phyloP scores from a whole-genome alignment of 2,888 invertebrate genomes.

The Ganaspis brasiliensis region DNA sequence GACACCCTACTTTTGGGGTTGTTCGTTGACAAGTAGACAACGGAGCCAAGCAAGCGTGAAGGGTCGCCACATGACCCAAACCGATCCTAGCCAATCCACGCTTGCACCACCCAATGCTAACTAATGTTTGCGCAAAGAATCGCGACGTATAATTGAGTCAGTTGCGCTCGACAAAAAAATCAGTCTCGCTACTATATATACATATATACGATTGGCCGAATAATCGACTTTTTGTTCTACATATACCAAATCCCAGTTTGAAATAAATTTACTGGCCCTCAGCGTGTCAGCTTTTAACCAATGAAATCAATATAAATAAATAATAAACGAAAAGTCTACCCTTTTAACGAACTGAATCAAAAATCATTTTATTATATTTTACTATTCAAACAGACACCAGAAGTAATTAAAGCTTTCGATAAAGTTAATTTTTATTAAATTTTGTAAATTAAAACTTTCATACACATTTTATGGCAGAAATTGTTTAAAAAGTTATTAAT shows the following conservation, averaged over 20 bases:
- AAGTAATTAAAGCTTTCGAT: no score
- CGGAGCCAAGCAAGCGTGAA: conserved; percentile 77
- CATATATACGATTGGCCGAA: conserved; percentile 45
- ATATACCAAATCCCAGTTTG: neutral
- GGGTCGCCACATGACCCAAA: conserved; percentile 75
- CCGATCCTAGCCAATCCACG: conserved; percentile 73
- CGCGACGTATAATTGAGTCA: conserved; percentile 77
- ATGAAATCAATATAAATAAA: no score
- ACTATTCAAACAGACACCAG: no score
- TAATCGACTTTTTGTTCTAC: conserved; percentile 57
- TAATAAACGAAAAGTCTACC: no score
- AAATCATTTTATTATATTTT: no score
- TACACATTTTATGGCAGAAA: no score
- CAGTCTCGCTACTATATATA: conserved; percentile 45
- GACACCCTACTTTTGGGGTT: conserved; percentile 72
- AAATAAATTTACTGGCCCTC: conserved; percentile 15
- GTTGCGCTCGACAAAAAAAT: conserved; percentile 59
- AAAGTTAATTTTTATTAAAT: no score
- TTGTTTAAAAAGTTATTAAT: no score
- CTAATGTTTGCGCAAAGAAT: conserved; percentile 80
- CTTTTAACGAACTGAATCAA: no score
- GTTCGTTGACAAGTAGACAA: conserved; percentile 78
- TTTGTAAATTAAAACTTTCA: no score
- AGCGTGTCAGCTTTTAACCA: neutral
- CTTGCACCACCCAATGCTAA: conserved; percentile 73